Percentiles rank a stretch among this genome's conserved stretches.
Conservation (phyloP, 2,888 invertebrate genomes). For the Periphyllus acericola region DNA sequence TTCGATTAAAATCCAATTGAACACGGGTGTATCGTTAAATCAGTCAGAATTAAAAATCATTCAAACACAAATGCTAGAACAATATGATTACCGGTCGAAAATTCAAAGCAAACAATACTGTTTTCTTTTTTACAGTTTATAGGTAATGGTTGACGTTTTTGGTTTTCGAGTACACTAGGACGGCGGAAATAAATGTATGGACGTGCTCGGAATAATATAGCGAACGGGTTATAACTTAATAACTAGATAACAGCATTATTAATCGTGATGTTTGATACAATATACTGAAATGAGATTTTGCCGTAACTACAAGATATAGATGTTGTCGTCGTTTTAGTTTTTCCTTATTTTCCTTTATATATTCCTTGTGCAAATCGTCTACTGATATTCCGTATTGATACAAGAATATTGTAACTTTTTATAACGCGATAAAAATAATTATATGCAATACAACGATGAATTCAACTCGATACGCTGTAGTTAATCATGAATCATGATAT, state of each 20-base stretch:
- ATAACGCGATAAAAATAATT: too few relatives aligned
- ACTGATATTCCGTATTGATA: too few relatives aligned
- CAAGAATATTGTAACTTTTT: too few relatives aligned
- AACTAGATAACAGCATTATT: not conserved
- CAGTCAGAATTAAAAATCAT: not conserved
- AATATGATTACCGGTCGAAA: not conserved
- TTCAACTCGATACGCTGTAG: too few relatives aligned
- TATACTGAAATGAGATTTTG: not conserved
- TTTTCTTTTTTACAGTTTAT: not conserved
- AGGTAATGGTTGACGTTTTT: not conserved
- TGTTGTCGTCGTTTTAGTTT: too few relatives aligned
- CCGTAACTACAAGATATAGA: not conserved
- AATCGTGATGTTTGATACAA: not conserved
- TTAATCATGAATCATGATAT: too few relatives aligned
- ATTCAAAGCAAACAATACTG: not conserved
- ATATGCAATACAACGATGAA: too few relatives aligned
- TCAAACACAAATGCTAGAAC: not conserved
- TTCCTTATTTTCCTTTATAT: too few relatives aligned
- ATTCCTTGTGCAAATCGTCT: too few relatives aligned
- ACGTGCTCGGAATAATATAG: not conserved
- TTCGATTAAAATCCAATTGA: not conserved
- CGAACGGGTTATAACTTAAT: not conserved
- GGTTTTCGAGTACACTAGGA: not conserved
- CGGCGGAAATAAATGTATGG: not conserved
- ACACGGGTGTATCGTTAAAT: not conserved